Evolutionary conservation across 2,113 vertebrate genomes (phyloP).

Genomic region (Protobothrops mucrosquamatus): DNA sequence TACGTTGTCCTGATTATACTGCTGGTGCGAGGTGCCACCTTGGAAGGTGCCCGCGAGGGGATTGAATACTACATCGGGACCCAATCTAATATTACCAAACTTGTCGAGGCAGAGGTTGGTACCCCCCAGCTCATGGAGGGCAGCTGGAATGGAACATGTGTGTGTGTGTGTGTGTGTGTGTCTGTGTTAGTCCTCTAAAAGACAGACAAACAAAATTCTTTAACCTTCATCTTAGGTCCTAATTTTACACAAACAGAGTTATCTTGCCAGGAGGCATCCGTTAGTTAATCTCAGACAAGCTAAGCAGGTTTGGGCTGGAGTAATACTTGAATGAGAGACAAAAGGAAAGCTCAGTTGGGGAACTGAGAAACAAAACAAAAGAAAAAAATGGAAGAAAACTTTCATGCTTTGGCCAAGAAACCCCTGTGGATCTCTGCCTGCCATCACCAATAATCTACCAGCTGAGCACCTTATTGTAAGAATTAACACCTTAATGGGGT

Average conservation of each 20-base stretch:
- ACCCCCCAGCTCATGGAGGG: background rate
- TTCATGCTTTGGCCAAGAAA: background rate
- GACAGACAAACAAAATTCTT: background rate
- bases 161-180: background rate
- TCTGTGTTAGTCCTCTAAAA: background rate
- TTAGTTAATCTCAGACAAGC: background rate
- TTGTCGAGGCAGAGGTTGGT: slow-evolving; percentile 84
- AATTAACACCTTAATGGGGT: background rate
- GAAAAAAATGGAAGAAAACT: background rate
- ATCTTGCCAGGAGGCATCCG: background rate
- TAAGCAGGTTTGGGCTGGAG: background rate
- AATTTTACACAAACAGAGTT: background rate
- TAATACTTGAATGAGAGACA: background rate
- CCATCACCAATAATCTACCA: background rate
- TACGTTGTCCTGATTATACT: slow-evolving; percentile 87
- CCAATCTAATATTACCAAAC: slow-evolving; percentile 87
- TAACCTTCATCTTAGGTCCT: background rate
- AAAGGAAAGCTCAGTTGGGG: background rate
- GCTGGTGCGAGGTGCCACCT: slow-evolving; percentile 84
- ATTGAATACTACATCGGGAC: slow-evolving; percentile 91
- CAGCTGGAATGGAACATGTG: background rate
- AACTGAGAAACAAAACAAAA: background rate
- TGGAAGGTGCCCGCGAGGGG: slow-evolving; percentile 87
- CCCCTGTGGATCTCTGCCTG: background rate
- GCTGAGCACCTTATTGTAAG: background rate